Conservation (phyloP, 2,113 vertebrate genomes). For the Calidris pugnax region DNA sequence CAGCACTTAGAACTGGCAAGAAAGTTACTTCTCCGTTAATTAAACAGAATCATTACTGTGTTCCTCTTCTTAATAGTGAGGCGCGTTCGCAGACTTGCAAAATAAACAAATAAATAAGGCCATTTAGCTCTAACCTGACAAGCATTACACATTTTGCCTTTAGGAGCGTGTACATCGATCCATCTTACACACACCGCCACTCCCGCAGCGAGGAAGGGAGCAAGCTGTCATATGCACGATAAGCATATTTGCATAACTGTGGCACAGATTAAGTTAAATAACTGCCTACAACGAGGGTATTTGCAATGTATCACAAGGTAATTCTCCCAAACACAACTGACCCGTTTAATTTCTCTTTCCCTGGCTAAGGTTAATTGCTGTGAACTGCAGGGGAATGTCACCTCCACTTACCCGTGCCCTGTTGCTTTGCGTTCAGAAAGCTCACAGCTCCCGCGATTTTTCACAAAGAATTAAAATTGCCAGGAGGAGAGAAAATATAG, state of each 20-base stretch:
- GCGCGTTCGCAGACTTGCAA: neutral
- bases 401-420: neutral
- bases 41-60: slow-evolving; percentile 21
- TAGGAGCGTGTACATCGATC: neutral
- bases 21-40: slow-evolving; percentile 38
- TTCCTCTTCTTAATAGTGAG: slow-evolving; percentile 2
- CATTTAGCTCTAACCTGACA: slow-evolving; percentile 14
- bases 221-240: neutral
- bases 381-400: neutral
- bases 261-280: neutral
- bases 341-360: neutral
- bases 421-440: neutral
- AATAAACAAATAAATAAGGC: slow-evolving; percentile 32
- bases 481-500: neutral
- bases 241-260: neutral
- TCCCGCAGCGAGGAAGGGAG: neutral
- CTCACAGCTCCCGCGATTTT: neutral
- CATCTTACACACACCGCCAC: neutral
- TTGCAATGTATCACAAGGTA: neutral
- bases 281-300: neutral
- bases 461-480: neutral
- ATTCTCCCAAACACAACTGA: neutral
- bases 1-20: neutral
- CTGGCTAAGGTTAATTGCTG: neutral
- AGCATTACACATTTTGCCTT: neutral